phyloP scores from a whole-genome alignment of 2,888 invertebrate genomes.

The Deilephila porcellus region DNA sequence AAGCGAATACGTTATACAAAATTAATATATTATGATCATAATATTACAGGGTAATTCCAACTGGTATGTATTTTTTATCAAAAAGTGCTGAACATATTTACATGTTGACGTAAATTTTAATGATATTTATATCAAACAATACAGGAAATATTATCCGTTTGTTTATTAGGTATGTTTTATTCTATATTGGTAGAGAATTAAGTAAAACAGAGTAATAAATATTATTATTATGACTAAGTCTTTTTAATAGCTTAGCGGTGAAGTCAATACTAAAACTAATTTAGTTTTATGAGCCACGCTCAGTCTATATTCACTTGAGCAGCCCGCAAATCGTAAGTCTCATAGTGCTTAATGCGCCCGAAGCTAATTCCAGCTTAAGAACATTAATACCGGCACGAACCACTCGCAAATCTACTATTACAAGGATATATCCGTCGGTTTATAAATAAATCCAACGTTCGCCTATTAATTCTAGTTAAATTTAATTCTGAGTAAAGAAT shows the following conservation, averaged over 20 bases:
- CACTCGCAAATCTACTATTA: constrained; percentile 16
- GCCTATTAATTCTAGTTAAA: background rate
- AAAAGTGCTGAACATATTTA: too few relatives aligned
- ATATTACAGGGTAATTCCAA: too few relatives aligned
- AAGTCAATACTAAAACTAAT: background rate
- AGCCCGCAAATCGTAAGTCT: constrained; percentile 1
- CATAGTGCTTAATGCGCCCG: constrained; percentile 10
- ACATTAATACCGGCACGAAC: constrained; percentile 15
- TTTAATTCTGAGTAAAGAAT: constrained; percentile 13
- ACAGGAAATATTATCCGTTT: too few relatives aligned
- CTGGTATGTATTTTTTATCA: too few relatives aligned
- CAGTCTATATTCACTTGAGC: constrained; percentile 8
- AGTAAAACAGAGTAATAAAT: too few relatives aligned
- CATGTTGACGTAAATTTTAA: too few relatives aligned
- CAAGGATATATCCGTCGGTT: background rate
- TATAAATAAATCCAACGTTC: constrained; percentile 8
- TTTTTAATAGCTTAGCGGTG: background rate
- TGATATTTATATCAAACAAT: too few relatives aligned
- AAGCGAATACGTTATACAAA: too few relatives aligned
- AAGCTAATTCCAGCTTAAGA: constrained; percentile 23
- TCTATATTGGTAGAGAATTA: too few relatives aligned
- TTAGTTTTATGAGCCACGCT: background rate
- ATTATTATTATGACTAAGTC: too few relatives aligned
- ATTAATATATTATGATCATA: too few relatives aligned
- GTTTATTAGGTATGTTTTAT: too few relatives aligned